These are phyloP conservation scores for Sebastes matsubarae DNA, from an alignment of 2,797 vertebrate genomes.

Conservation along the genomic window DNA sequence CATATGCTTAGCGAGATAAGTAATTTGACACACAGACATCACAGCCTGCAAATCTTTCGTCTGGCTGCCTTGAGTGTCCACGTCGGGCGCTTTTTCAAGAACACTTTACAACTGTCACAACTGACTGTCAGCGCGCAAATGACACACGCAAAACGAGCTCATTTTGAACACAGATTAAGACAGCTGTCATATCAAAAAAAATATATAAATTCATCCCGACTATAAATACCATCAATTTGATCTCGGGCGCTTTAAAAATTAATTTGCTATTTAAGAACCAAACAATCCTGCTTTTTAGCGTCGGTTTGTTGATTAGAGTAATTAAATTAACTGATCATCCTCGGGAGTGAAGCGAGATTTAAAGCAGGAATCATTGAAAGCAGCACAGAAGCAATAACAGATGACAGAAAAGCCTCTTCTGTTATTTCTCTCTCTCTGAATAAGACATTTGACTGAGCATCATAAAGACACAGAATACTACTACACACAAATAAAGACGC, in stretches of 20 bases:
- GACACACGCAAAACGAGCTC: conserved; percentile 70
- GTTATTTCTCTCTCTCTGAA: conserved; percentile 16
- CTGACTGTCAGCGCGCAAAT: conserved; percentile 74
- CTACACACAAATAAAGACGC: conserved; percentile 5
- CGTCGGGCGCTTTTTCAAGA: conserved; percentile 73
- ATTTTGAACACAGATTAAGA: conserved; percentile 72
- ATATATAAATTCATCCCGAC: conserved; percentile 47
- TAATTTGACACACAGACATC: conserved; percentile 85
- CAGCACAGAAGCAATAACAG: conserved; percentile 41
- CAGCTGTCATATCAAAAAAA: conserved; percentile 74
- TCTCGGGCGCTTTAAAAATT: conserved; percentile 59
- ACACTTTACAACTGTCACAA: conserved; percentile 83
- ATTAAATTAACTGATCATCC: conserved; percentile 70
- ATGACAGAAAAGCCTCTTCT: conserved; percentile 5
- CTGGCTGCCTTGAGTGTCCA: conserved; percentile 77
- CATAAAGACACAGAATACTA: conserved; percentile 10
- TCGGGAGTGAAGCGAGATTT: conserved; percentile 53
- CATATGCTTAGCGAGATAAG: conserved; percentile 86
- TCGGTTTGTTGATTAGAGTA: conserved; percentile 69
- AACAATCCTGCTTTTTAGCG: conserved; percentile 57
- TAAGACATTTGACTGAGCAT: conserved; percentile 42
- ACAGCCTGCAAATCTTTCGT: conserved; percentile 81
- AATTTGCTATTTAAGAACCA: conserved; percentile 71
- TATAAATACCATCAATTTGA: conserved; percentile 76
- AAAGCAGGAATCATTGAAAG: conserved; percentile 49